Conservation (phyloP, 2,113 vertebrate species). For the Pteropus alecto region DNA sequence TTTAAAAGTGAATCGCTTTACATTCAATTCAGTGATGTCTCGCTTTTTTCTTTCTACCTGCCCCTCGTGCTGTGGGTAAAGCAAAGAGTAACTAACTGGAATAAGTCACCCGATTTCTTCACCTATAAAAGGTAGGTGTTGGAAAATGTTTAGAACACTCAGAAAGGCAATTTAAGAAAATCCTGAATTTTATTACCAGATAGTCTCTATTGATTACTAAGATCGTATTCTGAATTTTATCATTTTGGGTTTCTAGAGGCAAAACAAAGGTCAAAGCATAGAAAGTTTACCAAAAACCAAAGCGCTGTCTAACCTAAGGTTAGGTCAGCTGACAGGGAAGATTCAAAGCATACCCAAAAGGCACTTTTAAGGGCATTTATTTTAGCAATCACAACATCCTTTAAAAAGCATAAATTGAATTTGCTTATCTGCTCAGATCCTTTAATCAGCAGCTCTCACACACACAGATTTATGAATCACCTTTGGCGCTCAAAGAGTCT, state of each 20-base stretch:
- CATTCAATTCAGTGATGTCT: background rate
- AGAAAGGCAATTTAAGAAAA: constrained; percentile 21
- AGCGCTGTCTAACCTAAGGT: background rate
- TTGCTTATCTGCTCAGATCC: background rate
- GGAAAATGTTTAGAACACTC: background rate
- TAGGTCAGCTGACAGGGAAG: background rate
- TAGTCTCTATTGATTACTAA: background rate
- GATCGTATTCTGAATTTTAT: background rate
- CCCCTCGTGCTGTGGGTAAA: background rate
- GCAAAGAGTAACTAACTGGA: background rate
- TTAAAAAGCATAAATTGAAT: background rate
- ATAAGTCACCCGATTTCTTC: background rate
- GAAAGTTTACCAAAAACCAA: constrained; percentile 14
- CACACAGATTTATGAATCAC: background rate
- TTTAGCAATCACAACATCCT: constrained; percentile 22
- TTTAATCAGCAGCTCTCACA: background rate
- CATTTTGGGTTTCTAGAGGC: background rate
- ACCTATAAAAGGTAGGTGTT: background rate
- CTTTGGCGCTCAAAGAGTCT: background rate
- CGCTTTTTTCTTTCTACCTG: background rate
- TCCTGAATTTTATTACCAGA: background rate
- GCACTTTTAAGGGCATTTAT: constrained; percentile 23
- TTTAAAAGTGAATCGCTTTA: background rate
- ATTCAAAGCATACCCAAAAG: background rate
- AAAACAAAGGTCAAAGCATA: constrained; percentile 37